phyloP scores from a whole-genome alignment of 2,797 vertebrate species.

The Cetoscarus ocellatus region DNA sequence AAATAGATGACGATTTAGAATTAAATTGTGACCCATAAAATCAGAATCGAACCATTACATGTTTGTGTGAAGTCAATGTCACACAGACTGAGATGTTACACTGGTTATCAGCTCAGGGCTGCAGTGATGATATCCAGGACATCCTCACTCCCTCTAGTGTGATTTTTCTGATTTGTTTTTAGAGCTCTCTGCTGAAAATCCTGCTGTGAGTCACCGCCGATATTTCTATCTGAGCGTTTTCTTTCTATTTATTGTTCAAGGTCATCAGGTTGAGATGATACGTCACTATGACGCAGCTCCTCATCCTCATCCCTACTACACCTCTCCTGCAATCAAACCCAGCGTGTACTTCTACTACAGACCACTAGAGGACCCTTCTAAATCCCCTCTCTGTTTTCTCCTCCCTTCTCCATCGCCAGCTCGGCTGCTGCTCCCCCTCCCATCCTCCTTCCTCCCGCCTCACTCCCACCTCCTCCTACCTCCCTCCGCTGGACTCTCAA shows the following conservation, averaged over 20 bases:
- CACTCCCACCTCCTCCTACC: slow-evolving; percentile 61
- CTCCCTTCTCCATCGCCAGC: slow-evolving; percentile 29
- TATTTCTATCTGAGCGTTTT: slow-evolving; percentile 34
- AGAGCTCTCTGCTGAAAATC: background rate
- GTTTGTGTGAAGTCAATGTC: no score
- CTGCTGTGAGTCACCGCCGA: slow-evolving; percentile 1
- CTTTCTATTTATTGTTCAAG: slow-evolving; percentile 76
- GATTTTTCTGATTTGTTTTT: background rate
- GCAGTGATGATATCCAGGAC: no score
- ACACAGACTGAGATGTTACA: no score
- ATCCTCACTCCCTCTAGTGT: no score
- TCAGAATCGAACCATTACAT: no score
- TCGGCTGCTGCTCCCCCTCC: slow-evolving; percentile 21
- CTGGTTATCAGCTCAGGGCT: no score
- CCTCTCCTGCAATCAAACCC: slow-evolving; percentile 39
- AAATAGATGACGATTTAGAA: no score
- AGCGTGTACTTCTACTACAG: slow-evolving; percentile 42
- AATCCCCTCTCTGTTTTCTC: slow-evolving; percentile 18
- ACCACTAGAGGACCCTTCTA: slow-evolving; percentile 68
- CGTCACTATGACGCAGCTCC: slow-evolving; percentile 70
- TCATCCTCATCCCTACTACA: slow-evolving; percentile 33
- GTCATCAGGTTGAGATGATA: slow-evolving; percentile 67
- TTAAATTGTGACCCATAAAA: no score
- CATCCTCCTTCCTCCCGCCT: slow-evolving; percentile 13
- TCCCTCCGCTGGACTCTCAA: slow-evolving; percentile 55